Evolutionary conservation across 2,888 invertebrate genomes (phyloP), one percentile per base, ranked within the genome.

Genomic region (Eupithecia tripunctaria): DNA sequence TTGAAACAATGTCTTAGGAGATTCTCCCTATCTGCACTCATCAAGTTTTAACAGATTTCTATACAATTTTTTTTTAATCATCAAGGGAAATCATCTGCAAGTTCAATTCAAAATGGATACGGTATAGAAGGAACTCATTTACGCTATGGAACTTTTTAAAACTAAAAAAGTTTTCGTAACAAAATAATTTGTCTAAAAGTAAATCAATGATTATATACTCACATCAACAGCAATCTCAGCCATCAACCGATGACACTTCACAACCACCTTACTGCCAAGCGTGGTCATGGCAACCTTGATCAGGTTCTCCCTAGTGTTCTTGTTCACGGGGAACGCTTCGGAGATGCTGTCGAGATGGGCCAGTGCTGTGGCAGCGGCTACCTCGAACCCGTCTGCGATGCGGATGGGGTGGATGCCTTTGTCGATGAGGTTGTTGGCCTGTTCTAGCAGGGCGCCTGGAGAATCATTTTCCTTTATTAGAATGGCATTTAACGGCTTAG

Each of bases 371-470:
- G 98, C 97, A 0, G 99, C 98, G 0, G 99, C 99, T 91, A 99
- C 94, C 91, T 99, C 99, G 87, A 98, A 99, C 65, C 99, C 99
- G 92, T 99, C 99, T 8, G 99, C 99, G 82, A 99, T 98, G 82
- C 99, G 97, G 83, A 99, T 99, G 0, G 99, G 99, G 90, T 99
- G 99, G 87, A 99, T 99, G 60, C 99, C 99, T 84, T 98, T 97
- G 93, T 99, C 99, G 6, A 99, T 90, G 15, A 99, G 92, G 77
- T 96, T 95, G 82, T 99, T 98, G 0, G 99, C 99, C 89, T 99
- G 99, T 86, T 99, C 99, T 71, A 99, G 89, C 2, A 99, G 95
- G 2, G 99, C 98, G 66, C 99, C 98, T 95, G 82, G 15, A 47
- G 12, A 25, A 10, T 10, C 36, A 59, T 7, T 43, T 6, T 43